Evolutionary conservation across 2,888 invertebrate genomes (phyloP), one percentile per base, ranked within the genome.

Genomic region (Trachelus troglodyta): DNA sequence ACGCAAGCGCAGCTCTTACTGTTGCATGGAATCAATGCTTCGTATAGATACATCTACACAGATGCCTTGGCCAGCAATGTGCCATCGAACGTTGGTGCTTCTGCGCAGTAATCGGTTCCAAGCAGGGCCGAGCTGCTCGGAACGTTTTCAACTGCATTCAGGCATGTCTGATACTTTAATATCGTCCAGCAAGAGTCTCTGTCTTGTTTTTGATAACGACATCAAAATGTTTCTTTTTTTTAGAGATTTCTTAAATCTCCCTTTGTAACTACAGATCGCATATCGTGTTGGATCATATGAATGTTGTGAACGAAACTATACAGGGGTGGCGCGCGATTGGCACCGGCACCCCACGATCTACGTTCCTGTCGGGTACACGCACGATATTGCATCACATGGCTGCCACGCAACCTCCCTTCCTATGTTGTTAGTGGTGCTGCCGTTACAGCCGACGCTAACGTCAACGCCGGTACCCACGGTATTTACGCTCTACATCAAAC

Each of bases 301-400:
- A 40, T 15, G 6, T 15, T 40, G 15, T 40, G 6, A 15, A 0
- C 4, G 40, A 56, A 56, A 56, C 9, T 56, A 15, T 3, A 23
- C 9, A 23, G 23, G 56, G 56, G 23, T 2, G 56, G 56, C 23
- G 56, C 23, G 56, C 23, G 56, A 23, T 3, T 9, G 23, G 56
- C 56, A 56, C 56, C 23, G 9, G 56, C 23, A 2, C 56, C 56
- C 56, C 56, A 23, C 9, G 9, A 56, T 23, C 56, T 56, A 88
- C 87, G 81, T 79, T 78, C 82, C 87, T 88, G 88, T 76, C 56
- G 56, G 9, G 84, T 83, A 84, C 85, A 85, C 83, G 86, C 81
- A 84, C 82, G 82, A 82, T 83, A 82, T 79, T 82, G 76, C 79
- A 83, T 86, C 88, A 86, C 85, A 88, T 87, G 86, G 87, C 82